These are phyloP conservation scores for Clusia tigrina DNA, from an alignment of 2,888 invertebrate genomes.

Conservation along the genomic window DNA sequence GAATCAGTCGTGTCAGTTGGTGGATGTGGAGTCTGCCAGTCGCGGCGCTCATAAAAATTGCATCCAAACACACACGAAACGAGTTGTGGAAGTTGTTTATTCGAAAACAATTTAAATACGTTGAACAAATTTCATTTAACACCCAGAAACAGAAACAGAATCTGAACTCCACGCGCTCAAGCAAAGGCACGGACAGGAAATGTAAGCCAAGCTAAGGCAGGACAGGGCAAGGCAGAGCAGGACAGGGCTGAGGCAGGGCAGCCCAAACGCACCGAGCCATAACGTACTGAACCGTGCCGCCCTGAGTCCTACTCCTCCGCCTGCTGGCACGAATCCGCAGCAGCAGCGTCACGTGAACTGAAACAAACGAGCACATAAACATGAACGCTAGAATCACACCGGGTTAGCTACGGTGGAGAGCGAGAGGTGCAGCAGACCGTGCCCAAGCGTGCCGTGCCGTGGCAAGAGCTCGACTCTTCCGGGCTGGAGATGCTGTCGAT, in stretches of 20 bases:
- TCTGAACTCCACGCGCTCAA: too few relatives aligned
- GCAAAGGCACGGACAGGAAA: too few relatives aligned
- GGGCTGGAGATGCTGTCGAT: background rate
- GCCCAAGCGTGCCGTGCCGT: too few relatives aligned
- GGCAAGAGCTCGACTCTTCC: slow-evolving; percentile 11
- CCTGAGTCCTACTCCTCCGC: too few relatives aligned
- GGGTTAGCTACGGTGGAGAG: background rate
- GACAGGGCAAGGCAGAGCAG: too few relatives aligned
- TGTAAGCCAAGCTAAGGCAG: too few relatives aligned
- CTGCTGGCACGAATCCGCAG: too few relatives aligned
- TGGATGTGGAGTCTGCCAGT: background rate
- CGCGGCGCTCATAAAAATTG: slow-evolving; percentile 11
- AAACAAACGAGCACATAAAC: slow-evolving; percentile 19
- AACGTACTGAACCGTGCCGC: background rate
- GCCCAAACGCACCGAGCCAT: too few relatives aligned
- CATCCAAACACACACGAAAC: slow-evolving; percentile 19
- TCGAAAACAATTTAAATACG: slow-evolving; percentile 42
- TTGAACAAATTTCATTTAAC: slow-evolving; percentile 39
- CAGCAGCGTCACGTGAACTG: slow-evolving; percentile 7
- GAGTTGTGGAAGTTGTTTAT: slow-evolving; percentile 31
- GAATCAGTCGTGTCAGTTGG: too few relatives aligned
- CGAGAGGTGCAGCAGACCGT: slow-evolving; percentile 24
- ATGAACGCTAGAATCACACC: background rate
- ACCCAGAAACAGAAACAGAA: slow-evolving; percentile 20
- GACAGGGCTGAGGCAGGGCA: slow-evolving; percentile 9